These are phyloP conservation scores for Macrotis lagotis DNA, from an alignment of 2,113 vertebrate genomes.

Conservation along the genomic window DNA sequence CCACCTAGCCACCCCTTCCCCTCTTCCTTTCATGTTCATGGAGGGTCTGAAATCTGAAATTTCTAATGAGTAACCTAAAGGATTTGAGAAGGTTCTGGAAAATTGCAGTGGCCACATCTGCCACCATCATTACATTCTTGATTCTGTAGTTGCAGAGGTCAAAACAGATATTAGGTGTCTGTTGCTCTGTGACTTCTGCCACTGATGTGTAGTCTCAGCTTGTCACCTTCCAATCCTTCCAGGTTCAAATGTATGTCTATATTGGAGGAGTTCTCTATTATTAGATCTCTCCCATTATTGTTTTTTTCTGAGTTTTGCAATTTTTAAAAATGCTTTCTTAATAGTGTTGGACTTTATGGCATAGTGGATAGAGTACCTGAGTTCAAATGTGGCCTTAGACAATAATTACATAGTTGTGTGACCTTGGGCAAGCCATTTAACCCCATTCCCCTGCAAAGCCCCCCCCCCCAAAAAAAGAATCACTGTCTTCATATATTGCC, in stretches of 20 bases:
- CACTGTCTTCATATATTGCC: too few species aligned
- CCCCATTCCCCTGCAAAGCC: too few species aligned
- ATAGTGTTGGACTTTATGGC: not conserved
- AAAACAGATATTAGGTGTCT: not conserved
- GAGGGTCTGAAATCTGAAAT: not conserved
- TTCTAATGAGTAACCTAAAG: not conserved
- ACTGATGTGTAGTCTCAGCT: not conserved
- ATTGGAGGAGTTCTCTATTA: not conserved
- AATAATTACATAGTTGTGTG: too few species aligned
- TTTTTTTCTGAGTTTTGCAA: not conserved
- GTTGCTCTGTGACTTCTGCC: not conserved
- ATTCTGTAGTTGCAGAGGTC: not conserved
- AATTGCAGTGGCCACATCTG: not conserved
- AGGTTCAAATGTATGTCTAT: not conserved
- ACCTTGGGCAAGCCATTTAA: too few species aligned
- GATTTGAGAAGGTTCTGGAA: not conserved
- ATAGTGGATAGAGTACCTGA: too few species aligned
- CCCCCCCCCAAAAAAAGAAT: too few species aligned
- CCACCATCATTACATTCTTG: not conserved
- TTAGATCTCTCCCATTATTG: not conserved
- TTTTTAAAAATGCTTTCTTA: not conserved
- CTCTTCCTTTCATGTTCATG: too few species aligned
- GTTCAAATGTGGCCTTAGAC: too few species aligned
- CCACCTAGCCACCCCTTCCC: too few species aligned
- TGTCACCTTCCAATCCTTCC: not conserved